Evolutionary conservation across 2,888 invertebrate genomes (phyloP).

Genomic region (Blera fallax): DNA sequence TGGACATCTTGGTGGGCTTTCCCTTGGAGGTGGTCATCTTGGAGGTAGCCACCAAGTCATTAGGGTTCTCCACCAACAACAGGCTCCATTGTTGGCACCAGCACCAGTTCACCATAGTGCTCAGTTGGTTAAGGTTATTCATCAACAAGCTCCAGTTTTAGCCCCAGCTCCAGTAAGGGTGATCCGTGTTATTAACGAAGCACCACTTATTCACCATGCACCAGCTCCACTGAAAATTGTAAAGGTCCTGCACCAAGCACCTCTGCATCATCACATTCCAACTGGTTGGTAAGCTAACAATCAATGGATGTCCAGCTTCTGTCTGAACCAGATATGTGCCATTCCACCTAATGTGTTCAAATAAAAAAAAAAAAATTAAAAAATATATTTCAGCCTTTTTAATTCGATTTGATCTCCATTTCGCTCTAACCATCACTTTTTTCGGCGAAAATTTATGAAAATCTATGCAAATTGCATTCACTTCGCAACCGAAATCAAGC

Average conservation of each 20-base stretch:
- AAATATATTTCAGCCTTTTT: not conserved
- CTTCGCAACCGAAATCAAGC: not conserved
- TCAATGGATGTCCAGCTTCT: not conserved
- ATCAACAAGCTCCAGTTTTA: constrained; percentile 11
- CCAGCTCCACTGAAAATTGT: constrained; percentile 26
- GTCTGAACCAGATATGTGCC: not conserved
- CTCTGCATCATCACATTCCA: not conserved
- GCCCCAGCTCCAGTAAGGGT: not conserved
- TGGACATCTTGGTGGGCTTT: too few relatives aligned
- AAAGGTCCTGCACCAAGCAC: constrained; percentile 28
- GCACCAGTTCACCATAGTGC: not conserved
- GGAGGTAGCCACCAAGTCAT: not conserved
- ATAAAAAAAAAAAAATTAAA: not conserved
- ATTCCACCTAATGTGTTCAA: not conserved
- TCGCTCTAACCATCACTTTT: not conserved
- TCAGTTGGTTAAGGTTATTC: constrained; percentile 7
- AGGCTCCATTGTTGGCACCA: not conserved
- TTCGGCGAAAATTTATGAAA: not conserved
- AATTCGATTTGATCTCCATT: not conserved
- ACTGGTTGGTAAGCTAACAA: constrained; percentile 10
- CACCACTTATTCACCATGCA: constrained; percentile 21
- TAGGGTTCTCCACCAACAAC: not conserved
- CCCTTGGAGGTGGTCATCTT: not conserved
- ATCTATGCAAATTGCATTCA: constrained; percentile 9
- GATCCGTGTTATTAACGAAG: constrained; percentile 11